A percentile compares a stretch with the other conserved stretches of the same genome.
phyloP scores from a whole-genome alignment of 2,113 vertebrate species.

The Candoia aspera region DNA sequence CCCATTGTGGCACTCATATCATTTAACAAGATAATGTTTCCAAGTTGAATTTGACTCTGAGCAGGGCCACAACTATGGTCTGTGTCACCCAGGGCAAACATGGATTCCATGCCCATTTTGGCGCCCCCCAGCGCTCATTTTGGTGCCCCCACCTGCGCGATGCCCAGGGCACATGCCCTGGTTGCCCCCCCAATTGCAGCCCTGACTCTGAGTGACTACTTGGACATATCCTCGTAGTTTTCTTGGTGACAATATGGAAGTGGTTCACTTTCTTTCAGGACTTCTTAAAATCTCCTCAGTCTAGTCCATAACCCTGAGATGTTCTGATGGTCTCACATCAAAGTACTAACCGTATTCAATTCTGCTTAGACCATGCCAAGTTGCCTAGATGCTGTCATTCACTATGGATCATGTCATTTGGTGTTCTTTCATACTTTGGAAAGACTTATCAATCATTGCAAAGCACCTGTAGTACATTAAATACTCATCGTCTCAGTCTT shows the following conservation, averaged over 20 bases:
- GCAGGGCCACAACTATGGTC: no score
- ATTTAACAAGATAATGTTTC: not conserved
- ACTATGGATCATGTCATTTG: not conserved
- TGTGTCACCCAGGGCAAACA: no score
- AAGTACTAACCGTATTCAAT: not conserved
- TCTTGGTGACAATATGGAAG: not conserved
- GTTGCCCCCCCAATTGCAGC: no score
- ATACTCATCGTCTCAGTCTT: not conserved
- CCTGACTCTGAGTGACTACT: not conserved
- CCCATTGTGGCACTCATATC: not conserved
- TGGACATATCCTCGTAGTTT: not conserved
- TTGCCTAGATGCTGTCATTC: no score
- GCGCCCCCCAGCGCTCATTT: no score
- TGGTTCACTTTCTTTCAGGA: not conserved
- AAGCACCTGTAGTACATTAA: not conserved
- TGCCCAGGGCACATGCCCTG: no score
- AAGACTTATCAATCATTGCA: not conserved
- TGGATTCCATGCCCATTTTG: no score
- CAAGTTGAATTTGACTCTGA: not conserved
- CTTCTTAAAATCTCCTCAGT: not conserved
- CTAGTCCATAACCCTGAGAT: not conserved
- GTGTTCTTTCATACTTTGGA: not conserved
- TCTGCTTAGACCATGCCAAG: not conserved
- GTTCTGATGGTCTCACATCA: not conserved
- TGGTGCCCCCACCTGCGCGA: no score